These are phyloP conservation scores for Xestoiulus laeticollis DNA, from an alignment of 2,888 invertebrate genomes.

Conservation along the genomic window DNA sequence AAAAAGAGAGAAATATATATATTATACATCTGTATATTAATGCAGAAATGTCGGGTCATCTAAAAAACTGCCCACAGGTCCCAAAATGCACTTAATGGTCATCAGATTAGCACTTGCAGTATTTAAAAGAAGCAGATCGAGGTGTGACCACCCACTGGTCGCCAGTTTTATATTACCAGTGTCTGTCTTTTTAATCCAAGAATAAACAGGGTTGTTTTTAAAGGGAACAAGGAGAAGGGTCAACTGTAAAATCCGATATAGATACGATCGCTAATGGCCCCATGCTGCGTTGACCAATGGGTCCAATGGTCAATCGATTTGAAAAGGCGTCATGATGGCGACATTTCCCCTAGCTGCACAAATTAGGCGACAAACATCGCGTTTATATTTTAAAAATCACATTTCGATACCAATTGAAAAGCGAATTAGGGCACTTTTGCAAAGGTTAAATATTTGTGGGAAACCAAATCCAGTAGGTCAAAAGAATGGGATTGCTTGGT, in stretches of 20 bases:
- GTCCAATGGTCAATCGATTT: not conserved
- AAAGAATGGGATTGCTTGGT: not conserved
- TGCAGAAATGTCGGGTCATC: no score
- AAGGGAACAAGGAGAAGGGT: not conserved
- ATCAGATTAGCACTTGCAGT: not conserved
- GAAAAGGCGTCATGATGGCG: not conserved
- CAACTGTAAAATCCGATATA: not conserved
- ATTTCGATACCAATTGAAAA: not conserved
- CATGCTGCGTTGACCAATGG: not conserved
- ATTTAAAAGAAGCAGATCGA: not conserved
- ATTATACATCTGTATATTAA: no score
- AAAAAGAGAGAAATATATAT: no score
- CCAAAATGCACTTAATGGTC: not conserved
- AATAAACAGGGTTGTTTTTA: not conserved
- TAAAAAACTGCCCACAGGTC: no score
- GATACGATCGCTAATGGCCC: not conserved
- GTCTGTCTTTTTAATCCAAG: not conserved
- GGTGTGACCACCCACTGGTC: not conserved
- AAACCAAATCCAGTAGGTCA: not conserved
- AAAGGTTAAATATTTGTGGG: not conserved
- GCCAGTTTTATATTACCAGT: not conserved
- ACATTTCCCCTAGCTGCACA: not conserved
- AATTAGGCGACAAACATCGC: not conserved
- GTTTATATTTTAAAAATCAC: not conserved
- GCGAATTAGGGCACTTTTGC: not conserved